Evolutionary conservation across 2,113 vertebrate genomes (phyloP).

Genomic region (Calidris pugnax): DNA sequence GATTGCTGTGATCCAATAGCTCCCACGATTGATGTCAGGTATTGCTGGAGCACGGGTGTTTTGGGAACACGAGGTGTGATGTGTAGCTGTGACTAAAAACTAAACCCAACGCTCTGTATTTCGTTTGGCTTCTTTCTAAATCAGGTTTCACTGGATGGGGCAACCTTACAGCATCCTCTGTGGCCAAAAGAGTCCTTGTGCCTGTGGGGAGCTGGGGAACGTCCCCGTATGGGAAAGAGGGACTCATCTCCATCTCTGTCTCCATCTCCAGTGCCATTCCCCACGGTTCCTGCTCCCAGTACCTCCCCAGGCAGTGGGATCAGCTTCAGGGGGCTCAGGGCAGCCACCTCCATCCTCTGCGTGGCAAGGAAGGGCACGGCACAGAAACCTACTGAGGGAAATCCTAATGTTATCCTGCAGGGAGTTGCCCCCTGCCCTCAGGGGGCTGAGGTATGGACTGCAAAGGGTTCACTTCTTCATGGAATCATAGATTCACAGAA

Average conservation of each 20-base stretch:
- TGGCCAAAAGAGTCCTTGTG: background rate
- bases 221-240: background rate
- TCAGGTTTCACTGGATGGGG: background rate
- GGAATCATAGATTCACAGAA: too few species aligned
- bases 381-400: background rate
- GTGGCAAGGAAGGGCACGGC: background rate
- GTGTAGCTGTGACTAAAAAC: background rate
- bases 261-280: background rate
- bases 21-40: background rate
- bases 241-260: too few species aligned
- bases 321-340: background rate
- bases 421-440: background rate
- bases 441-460: background rate
- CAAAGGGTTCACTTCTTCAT: background rate
- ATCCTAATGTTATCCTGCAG: background rate
- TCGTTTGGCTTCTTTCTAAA: background rate
- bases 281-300: rapidly evolving
- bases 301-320: background rate
- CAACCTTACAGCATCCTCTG: background rate
- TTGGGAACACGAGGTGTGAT: background rate
- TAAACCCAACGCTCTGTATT: background rate
- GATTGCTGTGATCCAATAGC: background rate
- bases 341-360: background rate
- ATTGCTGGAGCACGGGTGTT: background rate
- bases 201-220: background rate